Conservation (phyloP, 2,797 vertebrate species). For the Acanthopagrus latus region DNA sequence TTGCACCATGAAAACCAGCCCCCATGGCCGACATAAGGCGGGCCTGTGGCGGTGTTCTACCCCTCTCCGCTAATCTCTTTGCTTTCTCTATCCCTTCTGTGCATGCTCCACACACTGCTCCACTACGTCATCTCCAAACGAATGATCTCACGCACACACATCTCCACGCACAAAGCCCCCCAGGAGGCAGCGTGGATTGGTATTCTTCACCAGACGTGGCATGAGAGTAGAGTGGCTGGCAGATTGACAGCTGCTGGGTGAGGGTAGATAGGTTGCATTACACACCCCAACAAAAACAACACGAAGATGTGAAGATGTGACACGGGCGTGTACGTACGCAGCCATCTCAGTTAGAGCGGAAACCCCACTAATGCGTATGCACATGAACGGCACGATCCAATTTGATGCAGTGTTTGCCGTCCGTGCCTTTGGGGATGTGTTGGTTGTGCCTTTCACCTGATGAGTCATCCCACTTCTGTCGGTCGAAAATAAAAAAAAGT, state of each 20-base stretch:
- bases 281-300: conserved; percentile 33
- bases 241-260: conserved; percentile 62
- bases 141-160: conserved; percentile 21
- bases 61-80: conserved; percentile 5
- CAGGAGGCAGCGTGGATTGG: conserved; percentile 22
- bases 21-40: conserved; percentile 37
- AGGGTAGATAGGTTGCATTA: conserved; percentile 35
- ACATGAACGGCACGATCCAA: conserved; percentile 32
- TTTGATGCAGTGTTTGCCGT: conserved; percentile 50
- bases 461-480: conserved; percentile 46
- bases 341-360: conserved; percentile 29
- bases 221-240: conserved; percentile 41
- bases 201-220: conserved; percentile 37
- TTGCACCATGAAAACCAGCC: conserved; percentile 50
- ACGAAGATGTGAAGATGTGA: conserved; percentile 23
- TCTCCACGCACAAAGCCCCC: conserved; percentile 14
- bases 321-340: not conserved
- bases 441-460: conserved; percentile 39
- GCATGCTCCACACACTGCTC: conserved; percentile 5
- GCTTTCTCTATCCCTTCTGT: conserved; percentile 10
- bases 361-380: not conserved
- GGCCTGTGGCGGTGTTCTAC: conserved; percentile 21
- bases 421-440: conserved; percentile 20
- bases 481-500: conserved; percentile 18
- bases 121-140: conserved; percentile 10